Conservation (phyloP, 2,888 invertebrate species). For the Parelbella ahira region DNA sequence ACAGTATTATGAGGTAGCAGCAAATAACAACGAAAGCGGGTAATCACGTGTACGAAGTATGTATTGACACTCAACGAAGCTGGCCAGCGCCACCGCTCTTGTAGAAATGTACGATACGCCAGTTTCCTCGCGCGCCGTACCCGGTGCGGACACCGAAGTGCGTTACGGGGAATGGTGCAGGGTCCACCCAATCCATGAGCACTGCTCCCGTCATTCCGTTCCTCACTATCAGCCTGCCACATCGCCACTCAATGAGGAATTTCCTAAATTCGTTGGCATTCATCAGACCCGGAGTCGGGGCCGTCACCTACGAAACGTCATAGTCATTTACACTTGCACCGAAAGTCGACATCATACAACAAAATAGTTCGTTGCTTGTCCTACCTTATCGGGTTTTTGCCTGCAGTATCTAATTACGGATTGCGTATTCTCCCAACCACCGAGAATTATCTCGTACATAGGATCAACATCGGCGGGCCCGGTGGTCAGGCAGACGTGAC, state of each 20-base stretch:
- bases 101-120: slow-evolving; percentile 76
- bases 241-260: slow-evolving; percentile 80
- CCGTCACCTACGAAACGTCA: slow-evolving; percentile 72
- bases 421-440: slow-evolving; percentile 84
- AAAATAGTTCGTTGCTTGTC: slow-evolving; percentile 20
- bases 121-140: slow-evolving; percentile 83
- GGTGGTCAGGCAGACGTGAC: slow-evolving; percentile 81
- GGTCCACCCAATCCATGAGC: slow-evolving; percentile 82
- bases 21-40: slow-evolving; percentile 57
- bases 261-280: slow-evolving; percentile 77
- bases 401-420: slow-evolving; percentile 83
- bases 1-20: slow-evolving; percentile 34
- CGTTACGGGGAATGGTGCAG: slow-evolving; percentile 79
- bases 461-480: slow-evolving; percentile 79
- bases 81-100: slow-evolving; percentile 40
- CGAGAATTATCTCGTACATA: slow-evolving; percentile 84
- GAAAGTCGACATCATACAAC: slow-evolving; percentile 33
- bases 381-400: slow-evolving; percentile 83
- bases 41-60: too few species aligned
- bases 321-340: slow-evolving; percentile 32
- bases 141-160: slow-evolving; percentile 83
- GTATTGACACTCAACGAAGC: slow-evolving; percentile 63
- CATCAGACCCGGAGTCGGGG: slow-evolving; percentile 80
- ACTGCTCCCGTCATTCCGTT: slow-evolving; percentile 69
- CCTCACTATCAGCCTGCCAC: slow-evolving; percentile 74